These are phyloP conservation scores for Raja brachyura DNA, from an alignment of 2,113 vertebrate genomes.

Conservation along the genomic window DNA sequence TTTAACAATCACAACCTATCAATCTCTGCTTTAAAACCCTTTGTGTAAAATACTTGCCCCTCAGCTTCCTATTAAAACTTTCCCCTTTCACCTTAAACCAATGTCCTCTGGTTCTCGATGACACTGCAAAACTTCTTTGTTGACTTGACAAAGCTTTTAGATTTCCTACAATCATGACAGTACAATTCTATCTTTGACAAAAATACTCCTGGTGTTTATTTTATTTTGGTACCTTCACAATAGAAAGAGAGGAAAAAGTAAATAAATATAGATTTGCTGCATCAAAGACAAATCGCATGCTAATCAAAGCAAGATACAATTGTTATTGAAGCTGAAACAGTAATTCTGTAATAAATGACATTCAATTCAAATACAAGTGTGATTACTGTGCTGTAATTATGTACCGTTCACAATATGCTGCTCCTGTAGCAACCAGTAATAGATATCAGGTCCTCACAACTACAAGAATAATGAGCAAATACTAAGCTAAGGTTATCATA, in stretches of 20 bases:
- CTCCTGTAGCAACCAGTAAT: neutral
- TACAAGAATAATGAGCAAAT: neutral
- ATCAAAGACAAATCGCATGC: neutral
- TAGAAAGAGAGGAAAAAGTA: too few relatives aligned
- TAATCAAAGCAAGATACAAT: neutral
- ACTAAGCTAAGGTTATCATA: neutral
- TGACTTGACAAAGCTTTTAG: neutral
- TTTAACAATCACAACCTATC: too few relatives aligned
- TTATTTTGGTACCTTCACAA: neutral
- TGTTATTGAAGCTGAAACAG: neutral
- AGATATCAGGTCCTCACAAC: neutral
- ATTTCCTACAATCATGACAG: neutral
- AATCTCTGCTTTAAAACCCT: too few relatives aligned
- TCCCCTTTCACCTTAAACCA: too few relatives aligned
- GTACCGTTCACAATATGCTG: neutral
- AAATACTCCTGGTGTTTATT: neutral
- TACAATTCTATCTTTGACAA: neutral
- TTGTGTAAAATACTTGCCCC: too few relatives aligned
- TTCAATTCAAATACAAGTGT: constrained; percentile 15
- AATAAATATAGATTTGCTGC: neutral
- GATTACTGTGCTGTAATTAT: constrained; percentile 12
- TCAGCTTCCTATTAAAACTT: too few relatives aligned
- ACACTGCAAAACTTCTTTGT: neutral
- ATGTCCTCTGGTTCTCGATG: neutral
- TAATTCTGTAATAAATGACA: constrained; percentile 30